These are phyloP conservation scores for Sceloporus tristichus DNA, from an alignment of 2,113 vertebrate genomes.

Conservation along the genomic window DNA sequence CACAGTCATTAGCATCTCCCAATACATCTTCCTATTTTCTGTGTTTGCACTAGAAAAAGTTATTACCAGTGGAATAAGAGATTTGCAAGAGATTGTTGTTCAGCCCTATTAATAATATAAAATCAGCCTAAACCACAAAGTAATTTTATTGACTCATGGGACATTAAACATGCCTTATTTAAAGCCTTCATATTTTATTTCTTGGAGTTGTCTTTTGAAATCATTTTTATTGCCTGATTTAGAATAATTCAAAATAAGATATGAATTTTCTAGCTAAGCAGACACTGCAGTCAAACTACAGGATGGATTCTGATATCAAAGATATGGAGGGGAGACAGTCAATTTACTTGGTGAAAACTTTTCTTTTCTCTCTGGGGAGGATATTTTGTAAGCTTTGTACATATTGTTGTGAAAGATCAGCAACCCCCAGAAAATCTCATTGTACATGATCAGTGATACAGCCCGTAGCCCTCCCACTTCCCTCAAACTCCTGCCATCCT, in stretches of 20 bases:
- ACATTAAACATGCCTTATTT: slow-evolving; percentile 64
- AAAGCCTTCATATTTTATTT: slow-evolving; percentile 63
- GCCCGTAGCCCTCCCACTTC: neutral
- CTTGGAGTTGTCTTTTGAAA: slow-evolving; percentile 55
- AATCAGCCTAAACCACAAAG: slow-evolving; percentile 64
- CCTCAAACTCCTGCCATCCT: neutral
- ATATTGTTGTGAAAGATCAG: neutral
- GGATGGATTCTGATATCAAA: slow-evolving; percentile 37
- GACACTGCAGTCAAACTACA: slow-evolving; percentile 49
- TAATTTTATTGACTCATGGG: slow-evolving; percentile 71
- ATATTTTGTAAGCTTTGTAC: slow-evolving; percentile 27
- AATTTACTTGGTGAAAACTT: slow-evolving; percentile 25
- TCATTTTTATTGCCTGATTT: slow-evolving; percentile 65
- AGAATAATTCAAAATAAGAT: slow-evolving; percentile 65
- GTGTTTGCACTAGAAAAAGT: slow-evolving; percentile 55
- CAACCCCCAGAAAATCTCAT: neutral
- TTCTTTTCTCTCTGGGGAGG: slow-evolving; percentile 41
- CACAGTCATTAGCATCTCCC: slow-evolving; percentile 47
- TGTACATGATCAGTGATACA: neutral
- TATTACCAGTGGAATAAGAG: slow-evolving; percentile 57
- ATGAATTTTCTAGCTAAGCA: slow-evolving; percentile 55
- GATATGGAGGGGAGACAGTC: neutral
- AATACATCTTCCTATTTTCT: slow-evolving; percentile 38
- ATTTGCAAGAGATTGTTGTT: slow-evolving; percentile 59
- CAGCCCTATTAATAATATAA: slow-evolving; percentile 67